A percentile compares a stretch with the other conserved stretches of the same genome.
phyloP scores from a whole-genome alignment of 2,888 invertebrate genomes.

The Habrosyne pyritoides region DNA sequence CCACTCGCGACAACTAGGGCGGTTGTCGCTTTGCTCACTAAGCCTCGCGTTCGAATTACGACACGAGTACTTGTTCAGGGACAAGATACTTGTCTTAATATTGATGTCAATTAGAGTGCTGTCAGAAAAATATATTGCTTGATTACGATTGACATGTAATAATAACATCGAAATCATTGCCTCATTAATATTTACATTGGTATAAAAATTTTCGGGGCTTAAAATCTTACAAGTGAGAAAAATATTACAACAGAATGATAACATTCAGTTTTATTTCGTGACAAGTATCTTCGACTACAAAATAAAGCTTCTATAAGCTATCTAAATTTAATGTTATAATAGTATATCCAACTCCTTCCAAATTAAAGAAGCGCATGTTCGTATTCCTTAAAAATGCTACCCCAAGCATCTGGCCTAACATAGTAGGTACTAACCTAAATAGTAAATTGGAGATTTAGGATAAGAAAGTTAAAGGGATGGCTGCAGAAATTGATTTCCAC shows the following conservation, averaged over 20 bases:
- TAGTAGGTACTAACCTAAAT: no score
- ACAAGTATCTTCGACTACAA: no score
- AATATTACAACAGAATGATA: no score
- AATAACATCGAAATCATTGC: not conserved
- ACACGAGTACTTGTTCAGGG: not conserved
- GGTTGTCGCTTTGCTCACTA: slow-evolving; percentile 45
- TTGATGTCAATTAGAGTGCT: not conserved
- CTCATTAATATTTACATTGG: not conserved
- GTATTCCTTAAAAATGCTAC: not conserved
- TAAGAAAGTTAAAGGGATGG: not conserved
- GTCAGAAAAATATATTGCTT: not conserved
- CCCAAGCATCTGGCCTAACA: not conserved
- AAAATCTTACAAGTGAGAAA: no score
- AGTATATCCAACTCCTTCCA: no score
- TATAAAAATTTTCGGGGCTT: not conserved
- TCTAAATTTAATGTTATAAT: no score
- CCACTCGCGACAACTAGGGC: slow-evolving; percentile 66
- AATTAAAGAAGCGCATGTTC: no score
- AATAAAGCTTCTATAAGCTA: no score
- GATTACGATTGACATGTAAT: not conserved
- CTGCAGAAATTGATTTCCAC: not conserved
- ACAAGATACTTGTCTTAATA: not conserved
- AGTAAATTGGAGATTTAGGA: not conserved
- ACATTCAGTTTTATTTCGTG: no score
- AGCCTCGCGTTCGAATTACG: slow-evolving; percentile 12